These are phyloP conservation scores for Sebastes alutus DNA, from an alignment of 2,797 vertebrate species.

Conservation along the genomic window DNA sequence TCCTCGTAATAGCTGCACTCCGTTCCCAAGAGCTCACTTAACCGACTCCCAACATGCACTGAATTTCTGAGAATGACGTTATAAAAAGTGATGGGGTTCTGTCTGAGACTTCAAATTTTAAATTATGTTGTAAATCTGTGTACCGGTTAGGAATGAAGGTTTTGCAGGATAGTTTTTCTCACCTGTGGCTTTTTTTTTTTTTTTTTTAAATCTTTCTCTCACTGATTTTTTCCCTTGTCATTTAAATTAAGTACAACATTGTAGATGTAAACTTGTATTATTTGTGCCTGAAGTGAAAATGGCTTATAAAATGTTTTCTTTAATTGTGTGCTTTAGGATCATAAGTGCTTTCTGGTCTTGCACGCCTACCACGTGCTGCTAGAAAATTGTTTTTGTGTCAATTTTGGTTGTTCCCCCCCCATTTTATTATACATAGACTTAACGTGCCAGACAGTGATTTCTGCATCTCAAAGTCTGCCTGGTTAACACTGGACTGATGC, in stretches of 20 bases:
- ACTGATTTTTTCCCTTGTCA: slow-evolving; percentile 24
- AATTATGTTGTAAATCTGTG: slow-evolving; percentile 22
- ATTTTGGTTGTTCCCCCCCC: neutral
- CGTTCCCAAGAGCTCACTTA: neutral
- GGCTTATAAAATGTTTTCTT: slow-evolving; percentile 66
- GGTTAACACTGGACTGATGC: slow-evolving; percentile 71
- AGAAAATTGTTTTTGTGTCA: slow-evolving; percentile 69
- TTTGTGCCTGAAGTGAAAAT: slow-evolving; percentile 79
- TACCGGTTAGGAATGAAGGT: slow-evolving; percentile 11
- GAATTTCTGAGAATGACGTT: slow-evolving; percentile 3
- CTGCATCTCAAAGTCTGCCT: slow-evolving; percentile 61
- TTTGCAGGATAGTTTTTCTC: slow-evolving; percentile 22
- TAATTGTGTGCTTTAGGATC: slow-evolving; percentile 80
- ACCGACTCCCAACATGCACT: neutral
- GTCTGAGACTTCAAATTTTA: neutral
- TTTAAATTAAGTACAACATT: slow-evolving; percentile 48
- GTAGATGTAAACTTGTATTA: slow-evolving; percentile 63
- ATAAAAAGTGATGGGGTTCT: slow-evolving; percentile 26
- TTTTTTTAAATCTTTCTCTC: neutral
- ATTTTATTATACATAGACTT: slow-evolving; percentile 46
- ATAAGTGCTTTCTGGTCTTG: slow-evolving; percentile 96
- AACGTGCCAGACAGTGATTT: slow-evolving; percentile 84
- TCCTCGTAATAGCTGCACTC: neutral
- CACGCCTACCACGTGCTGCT: slow-evolving; percentile 96
- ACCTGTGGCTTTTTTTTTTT: neutral